These are phyloP conservation scores for Phoeniculus purpureus DNA, from an alignment of 2,797 vertebrate genomes.

Conservation along the genomic window DNA sequence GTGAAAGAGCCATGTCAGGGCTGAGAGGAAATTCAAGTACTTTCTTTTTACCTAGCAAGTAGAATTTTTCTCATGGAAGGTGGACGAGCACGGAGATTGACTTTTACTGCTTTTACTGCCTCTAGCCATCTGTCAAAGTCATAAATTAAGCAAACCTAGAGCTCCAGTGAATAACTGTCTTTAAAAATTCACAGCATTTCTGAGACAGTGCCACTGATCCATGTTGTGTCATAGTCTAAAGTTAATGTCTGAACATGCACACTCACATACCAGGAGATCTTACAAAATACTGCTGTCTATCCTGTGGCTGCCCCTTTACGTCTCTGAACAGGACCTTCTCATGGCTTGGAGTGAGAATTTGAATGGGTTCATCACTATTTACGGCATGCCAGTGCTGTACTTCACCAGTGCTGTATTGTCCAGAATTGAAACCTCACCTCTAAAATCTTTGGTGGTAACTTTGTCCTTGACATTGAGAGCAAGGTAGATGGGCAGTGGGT, in stretches of 20 bases:
- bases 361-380: background rate
- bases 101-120: background rate
- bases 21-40: background rate
- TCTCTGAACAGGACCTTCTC: background rate
- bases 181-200: background rate
- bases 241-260: background rate
- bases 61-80: background rate
- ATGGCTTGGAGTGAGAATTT: background rate
- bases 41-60: background rate
- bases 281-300: background rate
- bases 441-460: conserved; percentile 81
- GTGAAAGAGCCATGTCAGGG: background rate
- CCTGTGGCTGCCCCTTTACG: background rate
- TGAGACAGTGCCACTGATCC: background rate
- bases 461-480: conserved; percentile 83
- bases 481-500: conserved; percentile 83
- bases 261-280: background rate
- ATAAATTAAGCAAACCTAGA: background rate
- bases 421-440: conserved; percentile 72
- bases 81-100: background rate
- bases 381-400: background rate
- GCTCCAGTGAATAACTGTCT: background rate
- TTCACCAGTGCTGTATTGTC: background rate
- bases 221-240: background rate
- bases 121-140: background rate